Conservation (phyloP, 2,888 invertebrate species). For the Scaptomyza polygonia region DNA sequence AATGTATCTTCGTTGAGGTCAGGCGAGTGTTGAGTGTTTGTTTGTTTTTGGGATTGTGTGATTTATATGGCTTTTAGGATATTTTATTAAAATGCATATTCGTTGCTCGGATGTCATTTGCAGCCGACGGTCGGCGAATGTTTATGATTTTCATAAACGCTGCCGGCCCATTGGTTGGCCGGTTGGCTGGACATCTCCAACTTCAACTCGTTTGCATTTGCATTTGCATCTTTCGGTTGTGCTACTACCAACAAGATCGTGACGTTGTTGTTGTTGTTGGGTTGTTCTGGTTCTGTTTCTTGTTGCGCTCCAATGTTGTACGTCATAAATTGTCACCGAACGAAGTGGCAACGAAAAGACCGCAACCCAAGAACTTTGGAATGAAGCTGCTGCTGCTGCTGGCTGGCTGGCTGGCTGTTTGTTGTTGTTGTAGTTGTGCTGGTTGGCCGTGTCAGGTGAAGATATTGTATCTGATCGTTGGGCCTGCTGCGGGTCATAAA, state of each 20-base stretch:
- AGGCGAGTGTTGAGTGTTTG: slow-evolving; percentile 11
- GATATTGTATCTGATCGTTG: slow-evolving; percentile 76
- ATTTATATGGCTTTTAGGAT: slow-evolving; percentile 85
- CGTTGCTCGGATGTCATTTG: slow-evolving; percentile 84
- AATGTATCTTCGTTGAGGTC: not conserved
- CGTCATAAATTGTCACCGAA: slow-evolving; percentile 82
- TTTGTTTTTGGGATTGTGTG: slow-evolving; percentile 64
- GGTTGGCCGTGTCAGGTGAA: slow-evolving; percentile 69
- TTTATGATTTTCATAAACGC: slow-evolving; percentile 85
- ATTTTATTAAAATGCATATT: slow-evolving; percentile 85
- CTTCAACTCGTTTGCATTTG: not conserved
- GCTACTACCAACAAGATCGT: slow-evolving; percentile 54
- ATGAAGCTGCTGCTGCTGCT: not conserved
- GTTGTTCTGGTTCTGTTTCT: slow-evolving; percentile 27
- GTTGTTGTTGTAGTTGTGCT: no score
- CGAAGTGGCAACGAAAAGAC: slow-evolving; percentile 50
- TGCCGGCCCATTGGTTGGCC: slow-evolving; percentile 61
- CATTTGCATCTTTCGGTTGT: slow-evolving; percentile 32
- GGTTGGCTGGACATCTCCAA: slow-evolving; percentile 33
- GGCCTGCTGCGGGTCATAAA: slow-evolving; percentile 69
- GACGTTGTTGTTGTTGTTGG: slow-evolving; percentile 12
- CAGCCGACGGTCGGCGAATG: slow-evolving; percentile 74
- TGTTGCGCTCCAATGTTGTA: slow-evolving; percentile 66
- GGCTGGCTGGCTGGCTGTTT: no score
- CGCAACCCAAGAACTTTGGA: slow-evolving; percentile 1